Base-by-base conservation (phyloP, 1,140 invertebrate genomes). In the Drosophila orosa region DNA sequence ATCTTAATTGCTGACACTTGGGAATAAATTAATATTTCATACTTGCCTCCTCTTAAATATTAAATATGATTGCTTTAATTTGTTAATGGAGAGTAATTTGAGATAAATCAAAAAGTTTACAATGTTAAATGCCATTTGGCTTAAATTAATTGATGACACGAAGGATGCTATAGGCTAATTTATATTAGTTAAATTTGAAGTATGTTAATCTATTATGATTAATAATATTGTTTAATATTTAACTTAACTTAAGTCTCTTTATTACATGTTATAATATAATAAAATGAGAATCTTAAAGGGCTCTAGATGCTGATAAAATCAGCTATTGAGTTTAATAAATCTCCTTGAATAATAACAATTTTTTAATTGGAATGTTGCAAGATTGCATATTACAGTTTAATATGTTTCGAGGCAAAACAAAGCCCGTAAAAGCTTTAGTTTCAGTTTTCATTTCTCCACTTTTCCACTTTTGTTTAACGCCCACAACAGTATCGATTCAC, bases 401-500 rank as follows among this genome's bases (percentile, higher is more conserved):
- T 52, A n/a, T 24, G 3, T 19, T 27, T 15, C n/a, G 7, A 52
- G 12, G 13, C 4, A 35, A 22, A 40, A 31, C 33, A 27, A 52
- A 33, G n/a, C 3, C 59, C 25, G 15, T 48, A 47, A 48, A 48
- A 48, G 59, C 42, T 47, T 31, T 45, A 29, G 58, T 29, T 45
- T 29, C 40, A 35, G 24, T 24, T 67, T 25, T 24, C 25, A 27
- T 12, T 67, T 50, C 37, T 29, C n/a, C 15, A 5, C 19, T 5
- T 27, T 50, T 22, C 15, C 10, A 5, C n/a, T 22, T 35, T 50
- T 19, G 15, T 24, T 13, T 15, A 66, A 40, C 27, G 44, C 22
- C 33, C 29, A 39, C 22, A 48, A 44, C n/a, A 33, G 45, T 68
- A 68, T 68, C 65, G 60, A 68, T 68, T 68, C 33, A 33, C 45